A percentile compares a stretch with the other conserved stretches of the same genome.
Conservation (phyloP, 2,113 vertebrate genomes). For the Terrapene triunguis region DNA sequence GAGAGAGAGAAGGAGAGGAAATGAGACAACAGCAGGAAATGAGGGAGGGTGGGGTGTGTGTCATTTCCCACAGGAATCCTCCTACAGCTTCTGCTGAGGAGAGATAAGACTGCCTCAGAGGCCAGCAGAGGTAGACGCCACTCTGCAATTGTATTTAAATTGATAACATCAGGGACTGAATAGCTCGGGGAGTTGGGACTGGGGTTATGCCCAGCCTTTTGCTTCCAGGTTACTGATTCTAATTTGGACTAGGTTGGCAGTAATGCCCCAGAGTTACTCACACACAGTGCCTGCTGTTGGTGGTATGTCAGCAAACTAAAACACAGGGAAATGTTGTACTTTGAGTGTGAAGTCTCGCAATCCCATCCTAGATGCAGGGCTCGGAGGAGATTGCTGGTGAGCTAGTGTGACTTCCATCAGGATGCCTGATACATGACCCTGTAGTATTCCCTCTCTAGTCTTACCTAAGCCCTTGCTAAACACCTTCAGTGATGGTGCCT, state of each 20-base stretch:
- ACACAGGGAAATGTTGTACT: neutral
- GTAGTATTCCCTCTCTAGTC: neutral
- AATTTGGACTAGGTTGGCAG: neutral
- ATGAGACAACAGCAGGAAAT: conserved; percentile 86
- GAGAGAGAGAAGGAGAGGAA: conserved; percentile 82
- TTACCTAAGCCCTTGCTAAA: accelerated
- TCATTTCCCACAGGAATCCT: conserved; percentile 85
- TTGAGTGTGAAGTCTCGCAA: neutral
- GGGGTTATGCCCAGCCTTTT: conserved; percentile 55
- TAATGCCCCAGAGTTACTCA: neutral
- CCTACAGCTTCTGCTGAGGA: conserved; percentile 80
- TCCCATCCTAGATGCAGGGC: neutral
- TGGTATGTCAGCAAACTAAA: neutral
- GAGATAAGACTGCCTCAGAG: conserved; percentile 87
- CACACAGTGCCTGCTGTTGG: neutral
- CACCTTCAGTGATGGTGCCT: neutral
- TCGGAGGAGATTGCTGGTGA: neutral
- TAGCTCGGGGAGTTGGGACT: neutral
- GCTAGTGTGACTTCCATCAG: neutral
- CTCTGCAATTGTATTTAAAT: conserved; percentile 62
- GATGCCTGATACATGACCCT: neutral
- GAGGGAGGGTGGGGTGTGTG: conserved; percentile 70
- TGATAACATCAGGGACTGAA: conserved; percentile 55
- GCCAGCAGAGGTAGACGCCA: conserved; percentile 56
- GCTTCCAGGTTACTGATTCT: conserved; percentile 6